Evolutionary conservation across 2,888 invertebrate genomes (phyloP), one percentile per base, ranked within the genome.

Genomic region (Dynastes maya): DNA sequence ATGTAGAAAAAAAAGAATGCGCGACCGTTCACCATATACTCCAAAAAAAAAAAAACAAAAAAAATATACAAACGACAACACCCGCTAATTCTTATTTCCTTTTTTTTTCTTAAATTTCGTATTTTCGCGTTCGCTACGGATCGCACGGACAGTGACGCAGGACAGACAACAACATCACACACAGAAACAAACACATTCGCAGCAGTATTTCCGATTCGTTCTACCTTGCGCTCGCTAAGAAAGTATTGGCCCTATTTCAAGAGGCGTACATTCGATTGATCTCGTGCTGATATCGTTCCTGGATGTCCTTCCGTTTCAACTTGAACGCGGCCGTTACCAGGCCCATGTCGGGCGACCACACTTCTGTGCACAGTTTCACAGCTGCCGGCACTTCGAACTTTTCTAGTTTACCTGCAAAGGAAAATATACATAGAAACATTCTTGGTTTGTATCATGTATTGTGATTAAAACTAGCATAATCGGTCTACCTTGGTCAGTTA

Each of bases 321-420:
- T 99, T 99, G 90, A 98, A 97, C 76, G 99, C 98, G 82, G 98
- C 99, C 49, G 99, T 99, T 9, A 99, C 97, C 68, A 99, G 92
- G 78, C 98, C 98, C 93, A 95, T 96, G 87, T 98, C 98, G 0
- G 99, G 98, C 0, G 98, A 97, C 99, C 99, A 99, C 80, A 96
- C 95, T 86, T 98, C 98, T 74, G 94, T 92, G 88, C 96, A 96
- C 78, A 99, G 90, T 88, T 95, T 95, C 77, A 98, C 92, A 2
- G 95, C 96, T 53, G 95, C 94, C 1, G 99, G 99, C 80, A 98
- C 94, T 89, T 98, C 98, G 88, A 95, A 97, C 87, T 94, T 95
- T 88, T 96, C 96, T 84, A 98, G 90, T 84, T 97, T 96, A 84
- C 95, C 97, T 97, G 61, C n/a, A 63, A 22, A 16, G 3, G 32